Evolutionary conservation across 2,888 invertebrate genomes (phyloP).

Genomic region (Galerucella pusilla): DNA sequence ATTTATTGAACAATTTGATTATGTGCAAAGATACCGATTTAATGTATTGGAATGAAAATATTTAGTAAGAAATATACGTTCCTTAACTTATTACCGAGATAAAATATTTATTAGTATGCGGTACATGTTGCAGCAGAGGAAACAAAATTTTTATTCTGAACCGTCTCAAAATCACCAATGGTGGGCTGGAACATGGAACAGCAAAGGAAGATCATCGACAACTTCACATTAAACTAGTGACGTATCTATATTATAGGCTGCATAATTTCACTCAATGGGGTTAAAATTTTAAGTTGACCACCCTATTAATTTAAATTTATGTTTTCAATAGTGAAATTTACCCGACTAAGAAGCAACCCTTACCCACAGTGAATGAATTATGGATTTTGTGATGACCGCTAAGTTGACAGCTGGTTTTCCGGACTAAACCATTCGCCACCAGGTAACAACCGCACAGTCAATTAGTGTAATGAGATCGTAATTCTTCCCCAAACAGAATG

Average conservation of each 20-base stretch:
- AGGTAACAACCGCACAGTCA: constrained; percentile 49
- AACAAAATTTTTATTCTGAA: background rate
- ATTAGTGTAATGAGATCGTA: constrained; percentile 55
- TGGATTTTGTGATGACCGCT: constrained; percentile 25
- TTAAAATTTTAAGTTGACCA: too few relatives aligned
- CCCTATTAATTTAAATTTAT: background rate
- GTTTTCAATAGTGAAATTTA: background rate
- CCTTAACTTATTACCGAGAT: background rate
- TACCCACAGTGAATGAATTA: background rate
- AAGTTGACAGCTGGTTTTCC: constrained; percentile 36
- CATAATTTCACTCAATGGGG: too few relatives aligned
- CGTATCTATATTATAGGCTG: too few relatives aligned
- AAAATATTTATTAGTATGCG: background rate
- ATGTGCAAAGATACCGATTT: constrained; percentile 3
- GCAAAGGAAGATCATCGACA: too few relatives aligned
- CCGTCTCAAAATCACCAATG: too few relatives aligned
- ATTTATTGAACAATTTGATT: constrained; percentile 23
- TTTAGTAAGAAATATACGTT: background rate
- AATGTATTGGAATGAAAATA: background rate
- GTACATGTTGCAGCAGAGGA: background rate
- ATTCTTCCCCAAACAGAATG: constrained; percentile 52
- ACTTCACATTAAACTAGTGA: too few relatives aligned
- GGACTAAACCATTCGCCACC: constrained; percentile 28
- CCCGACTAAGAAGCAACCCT: background rate
- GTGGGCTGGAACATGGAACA: too few relatives aligned